Evolutionary conservation across 1,140 invertebrate genomes (phyloP), one percentile per base, ranked within the genome.

Genomic region (Bombus difficillimus): DNA sequence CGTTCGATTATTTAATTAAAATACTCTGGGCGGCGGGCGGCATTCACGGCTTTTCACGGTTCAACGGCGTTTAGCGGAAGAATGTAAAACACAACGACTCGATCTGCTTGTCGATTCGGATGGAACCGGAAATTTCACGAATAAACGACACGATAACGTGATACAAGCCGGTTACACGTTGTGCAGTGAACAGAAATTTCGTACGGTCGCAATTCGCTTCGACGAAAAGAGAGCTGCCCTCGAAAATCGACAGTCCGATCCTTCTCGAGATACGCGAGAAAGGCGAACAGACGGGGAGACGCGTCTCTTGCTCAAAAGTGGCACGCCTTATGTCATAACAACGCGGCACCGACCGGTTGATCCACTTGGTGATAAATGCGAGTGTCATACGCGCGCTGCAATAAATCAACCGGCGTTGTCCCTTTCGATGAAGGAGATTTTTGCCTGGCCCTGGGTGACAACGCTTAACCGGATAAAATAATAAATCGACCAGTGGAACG

Each of bases 1-100:
- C 76, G 80, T 89, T 83, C 88, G 86, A 89, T 89, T 89, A 89
- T 89, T 89, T 89, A 89, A 89, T 89, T 89, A 89, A 89, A 89
- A 89, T 71, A 86, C 76, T 59, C 85, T 47, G 57, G 22, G 32
- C 25, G 69, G 41, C 69, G 47, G 62, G 47, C 59, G 37, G 64
- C 57, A 75, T 47, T 72, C 87, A 53, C 47, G 47, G 84, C 66
- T 89, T 88, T 89, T 86, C 84, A 80, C 88, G 81, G 85, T 86
- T 86, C 85, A 83, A 74, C 83, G 74, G 74, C 74, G 75, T 82
- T 86, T 69, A 68, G 72, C 69, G 85, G 80, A 83, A 88, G 86
- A 85, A 81, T 89, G 73, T 80, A 81, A 88, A 88, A 88, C 75
- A 85, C 57, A 39, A 39, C 69, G 68, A 57, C 74, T 71, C 71